Percentiles rank a stretch among this genome's conserved stretches.
Evolutionary conservation across 92 coral and sea anemone genomes (phyloP).

Genomic region (Phenganax stokvisi): DNA sequence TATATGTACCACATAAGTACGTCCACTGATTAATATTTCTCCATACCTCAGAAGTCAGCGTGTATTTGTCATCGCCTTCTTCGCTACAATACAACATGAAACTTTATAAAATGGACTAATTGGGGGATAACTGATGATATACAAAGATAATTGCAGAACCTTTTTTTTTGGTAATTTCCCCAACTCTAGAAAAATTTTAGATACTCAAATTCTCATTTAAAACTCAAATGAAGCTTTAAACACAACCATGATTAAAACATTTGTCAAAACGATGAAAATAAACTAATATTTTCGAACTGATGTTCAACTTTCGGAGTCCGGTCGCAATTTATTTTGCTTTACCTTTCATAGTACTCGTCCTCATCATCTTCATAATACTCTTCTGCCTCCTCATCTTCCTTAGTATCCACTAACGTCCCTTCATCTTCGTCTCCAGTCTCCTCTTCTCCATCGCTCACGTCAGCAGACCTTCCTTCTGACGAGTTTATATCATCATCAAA

Average conservation of each 20-base stretch:
- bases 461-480: constrained; percentile 16
- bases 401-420: not conserved
- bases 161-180: too few relatives aligned
- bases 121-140: too few relatives aligned
- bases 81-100: not conserved
- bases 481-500: constrained; percentile 15
- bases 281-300: not conserved
- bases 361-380: constrained; percentile 19
- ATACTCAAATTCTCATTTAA: too few relatives aligned
- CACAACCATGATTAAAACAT: not conserved
- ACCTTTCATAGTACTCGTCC: constrained; percentile 16
- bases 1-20: not conserved
- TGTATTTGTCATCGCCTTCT: constrained; percentile 20
- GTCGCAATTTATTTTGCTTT: not conserved
- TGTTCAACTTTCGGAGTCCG: not conserved
- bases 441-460: constrained; percentile 33
- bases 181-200: too few relatives aligned
- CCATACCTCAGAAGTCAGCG: constrained; percentile 16
- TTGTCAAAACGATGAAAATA: not conserved
- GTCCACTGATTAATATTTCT: not conserved
- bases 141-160: too few relatives aligned
- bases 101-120: not conserved
- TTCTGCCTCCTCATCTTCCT: constrained; percentile 9
- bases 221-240: too few relatives aligned
- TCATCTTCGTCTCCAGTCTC: constrained; percentile 43